Base-by-base conservation (phyloP, 1,140 invertebrate species). In the Zaprionus lachaisei region DNA sequence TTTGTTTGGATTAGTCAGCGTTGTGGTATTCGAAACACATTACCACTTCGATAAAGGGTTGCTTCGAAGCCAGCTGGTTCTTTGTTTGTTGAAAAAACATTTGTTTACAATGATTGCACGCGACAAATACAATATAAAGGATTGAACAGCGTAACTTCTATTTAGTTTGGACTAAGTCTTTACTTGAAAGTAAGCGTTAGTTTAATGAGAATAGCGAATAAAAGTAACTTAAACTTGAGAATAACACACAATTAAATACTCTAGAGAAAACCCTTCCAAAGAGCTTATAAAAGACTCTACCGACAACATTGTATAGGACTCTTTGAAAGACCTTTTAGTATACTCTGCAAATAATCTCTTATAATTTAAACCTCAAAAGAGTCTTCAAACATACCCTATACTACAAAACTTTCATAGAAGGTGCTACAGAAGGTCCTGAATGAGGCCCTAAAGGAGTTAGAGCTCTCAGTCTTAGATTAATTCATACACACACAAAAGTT, bases 401-500 rank as follows among this genome's bases (percentile, higher is more conserved):
- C 1, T 28, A 28, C 1, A 28, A 9, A 28, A 28, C 28, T 28
- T 28, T 7, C 28, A 28, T 28, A 28, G 31, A 31, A 31, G 31
- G 31, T 31, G 9, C 31, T 20, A 49, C 7, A 49, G 17, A 49
- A 49, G 44, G 17, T 12, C 44, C 44, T 41, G 1, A n/a, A n/a
- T 0, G 38, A 41, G 44, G 9, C 44, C 2, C 20, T 12, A 20
- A 9, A 51, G 11, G 12, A 22, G 4, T 22, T 12, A 14, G 47
- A 51, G 47, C 47, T 14, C 47, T 24, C 9, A 20, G 47, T 11
- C 20, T 22, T 51, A 51, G 47, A 51, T 51, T 12, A 11, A 51
- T 24, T 51, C 47, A 31, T 31, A 34, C 41, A 34, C 63, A 61
- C 55, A 67, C 64, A 68, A 37, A 47, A 68, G 54, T 68, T 55